phyloP scores from a whole-genome alignment of 2,113 vertebrate genomes.

The Tympanuchus pallidicinctus region DNA sequence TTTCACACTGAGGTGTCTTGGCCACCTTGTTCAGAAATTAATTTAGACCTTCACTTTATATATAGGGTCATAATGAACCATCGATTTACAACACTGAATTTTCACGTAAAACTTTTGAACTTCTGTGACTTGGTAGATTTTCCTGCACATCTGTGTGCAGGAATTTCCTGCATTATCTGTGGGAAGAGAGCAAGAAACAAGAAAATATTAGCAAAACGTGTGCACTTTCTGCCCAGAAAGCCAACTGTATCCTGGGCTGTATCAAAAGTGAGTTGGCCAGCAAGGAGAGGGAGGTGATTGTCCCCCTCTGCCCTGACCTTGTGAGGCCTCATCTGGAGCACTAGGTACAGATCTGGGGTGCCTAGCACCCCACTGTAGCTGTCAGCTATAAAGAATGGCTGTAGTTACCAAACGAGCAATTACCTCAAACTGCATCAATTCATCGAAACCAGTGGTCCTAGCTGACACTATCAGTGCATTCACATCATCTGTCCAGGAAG shows the following conservation, averaged over 20 bases:
- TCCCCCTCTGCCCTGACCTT: too few species aligned
- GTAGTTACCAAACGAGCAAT: not conserved
- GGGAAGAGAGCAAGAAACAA: not conserved
- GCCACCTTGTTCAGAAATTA: not conserved
- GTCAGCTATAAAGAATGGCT: not conserved
- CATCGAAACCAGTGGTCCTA: not conserved
- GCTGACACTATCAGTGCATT: not conserved
- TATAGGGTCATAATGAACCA: not conserved
- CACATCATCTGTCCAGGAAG: not conserved
- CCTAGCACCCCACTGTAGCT: too few species aligned
- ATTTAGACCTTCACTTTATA: not conserved
- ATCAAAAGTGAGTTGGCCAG: too few species aligned
- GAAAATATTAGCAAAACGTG: not conserved
- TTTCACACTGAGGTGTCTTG: not conserved
- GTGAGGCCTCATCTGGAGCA: too few species aligned
- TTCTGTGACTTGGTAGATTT: not conserved
- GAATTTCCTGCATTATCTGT: not conserved
- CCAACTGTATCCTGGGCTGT: too few species aligned
- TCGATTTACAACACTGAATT: not conserved
- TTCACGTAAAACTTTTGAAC: not conserved
- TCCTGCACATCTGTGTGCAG: not conserved
- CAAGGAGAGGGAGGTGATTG: too few species aligned
- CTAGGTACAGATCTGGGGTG: too few species aligned
- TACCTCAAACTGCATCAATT: not conserved
- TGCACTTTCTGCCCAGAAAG: too few species aligned